Evolutionary conservation across 2,888 invertebrate species (phyloP).

Genomic region (Odontomyia ornata): DNA sequence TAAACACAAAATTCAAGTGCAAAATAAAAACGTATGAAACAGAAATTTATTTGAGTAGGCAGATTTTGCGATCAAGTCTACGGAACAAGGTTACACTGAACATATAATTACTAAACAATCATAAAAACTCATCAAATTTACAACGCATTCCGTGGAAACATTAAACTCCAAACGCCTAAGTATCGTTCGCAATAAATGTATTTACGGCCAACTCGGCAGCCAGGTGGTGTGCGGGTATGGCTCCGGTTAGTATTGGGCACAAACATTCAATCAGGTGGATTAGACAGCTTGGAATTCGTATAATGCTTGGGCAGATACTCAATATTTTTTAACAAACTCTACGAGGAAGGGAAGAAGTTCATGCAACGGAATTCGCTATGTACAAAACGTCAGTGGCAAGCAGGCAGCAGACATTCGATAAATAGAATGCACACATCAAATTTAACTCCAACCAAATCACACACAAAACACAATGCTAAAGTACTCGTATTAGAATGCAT

Average conservation of each 20-base stretch:
- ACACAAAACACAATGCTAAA: background rate
- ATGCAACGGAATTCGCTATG: slow-evolving; percentile 36
- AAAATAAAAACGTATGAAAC: no score
- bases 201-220: background rate
- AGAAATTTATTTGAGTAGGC: no score
- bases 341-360: slow-evolving; percentile 23
- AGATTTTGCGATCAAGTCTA: no score
- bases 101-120: no score
- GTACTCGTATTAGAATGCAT: background rate
- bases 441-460: background rate
- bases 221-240: background rate
- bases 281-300: background rate
- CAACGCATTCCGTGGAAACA: no score
- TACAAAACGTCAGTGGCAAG: slow-evolving; percentile 16
- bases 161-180: no score
- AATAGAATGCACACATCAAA: slow-evolving; percentile 6
- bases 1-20: no score
- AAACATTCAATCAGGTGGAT: background rate
- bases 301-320: slow-evolving; percentile 2
- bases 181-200: background rate
- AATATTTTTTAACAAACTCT: background rate
- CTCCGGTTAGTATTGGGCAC: slow-evolving; percentile 5
- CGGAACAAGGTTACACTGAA: no score
- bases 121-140: no score
- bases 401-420: slow-evolving; percentile 8